These are phyloP conservation scores for Takifugu flavidus DNA, from an alignment of 2,113 vertebrate species.

Conservation along the genomic window DNA sequence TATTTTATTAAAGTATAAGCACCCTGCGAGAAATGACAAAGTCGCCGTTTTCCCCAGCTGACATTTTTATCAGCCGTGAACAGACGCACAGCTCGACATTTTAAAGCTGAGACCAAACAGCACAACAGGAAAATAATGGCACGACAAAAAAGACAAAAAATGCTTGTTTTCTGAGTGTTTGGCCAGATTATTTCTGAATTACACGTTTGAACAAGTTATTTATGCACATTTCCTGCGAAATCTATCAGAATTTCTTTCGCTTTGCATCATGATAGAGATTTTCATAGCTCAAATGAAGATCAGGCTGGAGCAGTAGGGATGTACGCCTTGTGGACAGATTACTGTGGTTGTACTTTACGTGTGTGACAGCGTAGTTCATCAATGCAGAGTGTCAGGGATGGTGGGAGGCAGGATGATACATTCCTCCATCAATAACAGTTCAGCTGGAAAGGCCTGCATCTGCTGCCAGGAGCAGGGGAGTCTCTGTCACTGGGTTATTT, in stretches of 20 bases:
- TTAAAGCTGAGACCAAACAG: not conserved
- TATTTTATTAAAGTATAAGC: not conserved
- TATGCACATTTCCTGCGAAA: too few relatives aligned
- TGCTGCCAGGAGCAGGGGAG: conserved; percentile 38
- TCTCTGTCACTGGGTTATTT: conserved; percentile 11
- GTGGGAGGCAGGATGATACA: conserved; percentile 52
- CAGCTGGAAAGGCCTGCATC: conserved; percentile 50
- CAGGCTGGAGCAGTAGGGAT: not conserved
- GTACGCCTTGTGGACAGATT: conserved; percentile 2
- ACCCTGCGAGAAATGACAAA: not conserved
- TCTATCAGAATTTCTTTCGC: not conserved
- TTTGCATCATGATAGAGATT: not conserved
- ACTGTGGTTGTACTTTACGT: conserved; percentile 13
- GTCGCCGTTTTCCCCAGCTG: not conserved
- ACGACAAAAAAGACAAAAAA: not conserved
- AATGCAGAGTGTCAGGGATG: conserved; percentile 50
- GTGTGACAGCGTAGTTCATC: conserved; percentile 31
- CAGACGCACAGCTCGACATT: not conserved
- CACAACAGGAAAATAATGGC: not conserved
- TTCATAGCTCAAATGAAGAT: not conserved
- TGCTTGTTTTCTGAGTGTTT: too few relatives aligned
- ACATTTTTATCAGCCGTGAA: not conserved
- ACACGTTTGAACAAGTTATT: too few relatives aligned
- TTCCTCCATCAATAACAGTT: conserved; percentile 60
- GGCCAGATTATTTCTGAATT: too few relatives aligned